phyloP scores from a whole-genome alignment of 2,888 invertebrate species.

The Hydriomena furcata region DNA sequence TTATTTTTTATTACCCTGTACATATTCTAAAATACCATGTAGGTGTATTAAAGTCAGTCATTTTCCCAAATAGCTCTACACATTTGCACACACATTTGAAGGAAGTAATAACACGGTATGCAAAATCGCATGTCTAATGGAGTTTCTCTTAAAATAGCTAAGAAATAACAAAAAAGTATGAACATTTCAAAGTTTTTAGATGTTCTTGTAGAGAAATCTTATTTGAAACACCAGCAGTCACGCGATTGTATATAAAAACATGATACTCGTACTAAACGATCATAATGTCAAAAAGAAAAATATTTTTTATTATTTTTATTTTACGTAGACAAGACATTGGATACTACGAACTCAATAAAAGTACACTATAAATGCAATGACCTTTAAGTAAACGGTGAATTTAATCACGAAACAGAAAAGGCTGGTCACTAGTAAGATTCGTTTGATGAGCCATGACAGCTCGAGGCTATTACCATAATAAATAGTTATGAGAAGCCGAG shows the following conservation, averaged over 20 bases:
- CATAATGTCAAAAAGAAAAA: no score
- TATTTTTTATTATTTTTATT: no score
- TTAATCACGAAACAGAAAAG: conserved; percentile 42
- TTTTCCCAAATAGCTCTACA: conserved; percentile 25
- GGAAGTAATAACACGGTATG: conserved; percentile 32
- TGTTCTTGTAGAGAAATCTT: conserved; percentile 70
- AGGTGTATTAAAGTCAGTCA: conserved; percentile 7
- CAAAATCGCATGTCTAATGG: conserved; percentile 59
- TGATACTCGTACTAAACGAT: no score
- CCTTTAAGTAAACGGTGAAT: conserved; percentile 13
- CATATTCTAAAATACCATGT: conserved; percentile 31
- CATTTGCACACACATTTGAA: conserved; percentile 35
- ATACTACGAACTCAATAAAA: background rate
- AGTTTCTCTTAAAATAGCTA: conserved; percentile 52
- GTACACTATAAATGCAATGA: background rate
- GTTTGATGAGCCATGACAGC: conserved; percentile 55
- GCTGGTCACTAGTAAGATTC: conserved; percentile 46
- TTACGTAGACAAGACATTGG: no score
- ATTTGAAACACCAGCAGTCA: conserved; percentile 62
- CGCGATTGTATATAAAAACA: conserved; percentile 49
- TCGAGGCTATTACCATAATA: conserved; percentile 59
- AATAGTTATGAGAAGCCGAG: conserved; percentile 53
- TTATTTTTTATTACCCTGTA: no score
- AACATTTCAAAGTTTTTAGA: conserved; percentile 58
- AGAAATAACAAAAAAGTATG: conserved; percentile 54